Conservation (phyloP, 2,888 invertebrate genomes). For the Stratiomys singularior region DNA sequence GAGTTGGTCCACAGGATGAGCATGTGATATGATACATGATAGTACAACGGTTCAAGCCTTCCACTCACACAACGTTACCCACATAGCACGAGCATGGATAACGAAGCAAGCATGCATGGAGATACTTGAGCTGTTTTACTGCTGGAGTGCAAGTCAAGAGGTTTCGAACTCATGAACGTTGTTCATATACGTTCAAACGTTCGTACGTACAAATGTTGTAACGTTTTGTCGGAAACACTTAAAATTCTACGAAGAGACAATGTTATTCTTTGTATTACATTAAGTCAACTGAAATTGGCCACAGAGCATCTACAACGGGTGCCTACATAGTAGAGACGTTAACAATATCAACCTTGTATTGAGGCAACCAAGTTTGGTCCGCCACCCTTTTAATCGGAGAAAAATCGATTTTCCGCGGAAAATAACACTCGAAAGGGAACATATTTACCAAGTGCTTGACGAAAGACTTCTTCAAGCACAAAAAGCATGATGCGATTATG, state of each 20-base stretch:
- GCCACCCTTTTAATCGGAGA: neutral
- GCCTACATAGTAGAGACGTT: no score
- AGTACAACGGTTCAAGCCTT: neutral
- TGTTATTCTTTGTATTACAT: conserved; percentile 44
- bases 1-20: neutral
- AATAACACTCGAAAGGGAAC: neutral
- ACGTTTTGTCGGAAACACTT: conserved; percentile 42
- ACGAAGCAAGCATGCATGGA: conserved; percentile 6
- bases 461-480: neutral
- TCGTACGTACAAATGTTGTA: conserved; percentile 34
- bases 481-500: conserved; percentile 26
- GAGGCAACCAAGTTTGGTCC: conserved; percentile 21
- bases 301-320: neutral
- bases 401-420: conserved; percentile 39
- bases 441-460: conserved; percentile 14
- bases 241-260: conserved; percentile 41
- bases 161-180: conserved; percentile 22
- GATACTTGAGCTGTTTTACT: conserved; percentile 41
- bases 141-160: conserved; percentile 42
- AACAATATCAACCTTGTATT: neutral
- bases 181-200: neutral
- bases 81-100: neutral
- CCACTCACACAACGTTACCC: neutral
- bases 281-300: conserved; percentile 41
- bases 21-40: conserved; percentile 9